These are phyloP conservation scores for Cryptoleucopteryx plumbea DNA, from an alignment of 2,113 vertebrate genomes.

Conservation along the genomic window DNA sequence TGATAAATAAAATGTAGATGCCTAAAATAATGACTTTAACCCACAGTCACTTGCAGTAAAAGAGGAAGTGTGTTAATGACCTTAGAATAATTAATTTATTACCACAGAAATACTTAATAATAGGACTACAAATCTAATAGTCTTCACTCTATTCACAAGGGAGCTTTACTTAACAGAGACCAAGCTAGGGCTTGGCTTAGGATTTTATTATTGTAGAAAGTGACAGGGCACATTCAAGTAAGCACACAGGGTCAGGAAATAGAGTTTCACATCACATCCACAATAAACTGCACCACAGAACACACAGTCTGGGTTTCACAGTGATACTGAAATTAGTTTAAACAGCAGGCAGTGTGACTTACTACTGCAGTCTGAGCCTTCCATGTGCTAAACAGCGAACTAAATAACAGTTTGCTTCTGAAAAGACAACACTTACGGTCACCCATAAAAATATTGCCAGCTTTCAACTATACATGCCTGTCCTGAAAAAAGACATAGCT, in stretches of 20 bases:
- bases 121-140: neutral
- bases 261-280: neutral
- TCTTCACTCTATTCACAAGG: neutral
- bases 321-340: neutral
- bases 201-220: constrained; percentile 9
- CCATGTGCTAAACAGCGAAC: neutral
- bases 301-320: neutral
- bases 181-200: neutral
- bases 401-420: neutral
- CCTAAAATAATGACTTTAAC: neutral
- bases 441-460: neutral
- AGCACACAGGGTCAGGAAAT: neutral
- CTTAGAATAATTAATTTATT: constrained; percentile 16
- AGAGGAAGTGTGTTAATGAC: constrained; percentile 17
- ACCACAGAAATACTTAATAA: constrained; percentile 28
- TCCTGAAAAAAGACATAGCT: neutral
- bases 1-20: neutral
- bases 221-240: neutral
- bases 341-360: neutral
- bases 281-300: neutral
- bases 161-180: neutral
- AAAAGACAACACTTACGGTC: neutral
- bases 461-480: neutral
- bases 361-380: neutral
- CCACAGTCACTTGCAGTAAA: neutral